Evolutionary conservation across 2,797 vertebrate genomes (phyloP), one percentile per base, ranked within the genome.

Genomic region (Alfaro cultratus): DNA sequence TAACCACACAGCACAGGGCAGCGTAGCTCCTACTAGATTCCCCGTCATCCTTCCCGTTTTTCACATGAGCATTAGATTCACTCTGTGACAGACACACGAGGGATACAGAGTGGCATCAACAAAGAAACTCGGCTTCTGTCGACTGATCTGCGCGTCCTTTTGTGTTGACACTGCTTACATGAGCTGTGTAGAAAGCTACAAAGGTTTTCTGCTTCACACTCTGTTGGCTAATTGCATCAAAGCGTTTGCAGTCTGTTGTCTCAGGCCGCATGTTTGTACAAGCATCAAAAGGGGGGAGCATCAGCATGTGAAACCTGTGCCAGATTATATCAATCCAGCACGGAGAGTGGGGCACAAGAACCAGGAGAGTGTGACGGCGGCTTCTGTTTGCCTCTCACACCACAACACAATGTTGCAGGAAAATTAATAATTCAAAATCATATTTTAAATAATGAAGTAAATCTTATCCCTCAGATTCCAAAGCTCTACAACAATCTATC

Each of bases 161-260:
- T 90, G 88, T 91, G 87, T 88, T 88, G 87, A 92, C 86, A 86
- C 78, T 89, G 80, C 91, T 91, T 89, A 85, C 67, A 39, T 53
- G 70, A 45, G 36, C 80, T 74, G 86, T 80, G 85, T 82, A 89
- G 85, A 92, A 92, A 91, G 86, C 92, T 93, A 94, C 93, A 94
- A 95, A 93, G 92, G 90, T 90, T 94, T 92, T 91, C 88, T 90
- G 93, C 91, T 93, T 94, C 93, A 90, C 90, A 93, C 92, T 86
- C 89, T 90, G 92, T 86, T 93, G 90, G 90, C 92, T 95, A 95
- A 95, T 94, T 92, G 93, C 89, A 92, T 95, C 92, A 94, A 95
- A 93, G 93, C 86, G 75, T 90, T 90, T 82, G 83, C 88, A 90
- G 87, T 77, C 76, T 84, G 86, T 91, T 90, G 91, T 90, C 91